Conservation (phyloP, 2,797 vertebrate species). For the Florisuga fusca region DNA sequence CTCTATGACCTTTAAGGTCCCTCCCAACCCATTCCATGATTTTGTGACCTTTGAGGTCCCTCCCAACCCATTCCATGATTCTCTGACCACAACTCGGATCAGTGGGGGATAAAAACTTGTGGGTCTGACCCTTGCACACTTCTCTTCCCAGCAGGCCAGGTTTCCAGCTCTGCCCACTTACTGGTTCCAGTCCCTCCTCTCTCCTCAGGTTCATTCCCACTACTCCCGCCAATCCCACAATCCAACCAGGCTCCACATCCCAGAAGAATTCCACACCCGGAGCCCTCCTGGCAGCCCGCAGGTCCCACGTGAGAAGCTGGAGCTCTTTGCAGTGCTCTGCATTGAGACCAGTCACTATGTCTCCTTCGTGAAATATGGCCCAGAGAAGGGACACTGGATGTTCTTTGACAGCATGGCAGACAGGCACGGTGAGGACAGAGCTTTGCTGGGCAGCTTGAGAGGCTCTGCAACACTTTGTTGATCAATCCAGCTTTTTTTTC, state of each 20-base stretch:
- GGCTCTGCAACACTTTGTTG: fast-evolving
- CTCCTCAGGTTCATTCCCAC: slow-evolving; percentile 85
- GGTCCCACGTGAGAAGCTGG: slow-evolving; percentile 83
- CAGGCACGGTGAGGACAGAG: slow-evolving; percentile 79
- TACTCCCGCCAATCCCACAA: slow-evolving; percentile 75
- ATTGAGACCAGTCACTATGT: slow-evolving; percentile 95
- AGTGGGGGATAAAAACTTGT: background rate
- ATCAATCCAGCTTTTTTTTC: background rate
- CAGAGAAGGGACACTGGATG: slow-evolving; percentile 84
- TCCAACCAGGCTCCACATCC: slow-evolving; percentile 62
- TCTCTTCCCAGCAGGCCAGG: background rate
- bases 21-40: too few species aligned
- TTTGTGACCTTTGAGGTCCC: too few species aligned
- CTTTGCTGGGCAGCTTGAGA: background rate
- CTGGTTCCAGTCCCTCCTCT: fast-evolving
- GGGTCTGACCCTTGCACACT: background rate
- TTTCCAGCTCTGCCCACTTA: background rate
- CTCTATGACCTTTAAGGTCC: too few species aligned
- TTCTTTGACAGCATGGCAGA: slow-evolving; percentile 97
- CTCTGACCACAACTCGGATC: background rate
- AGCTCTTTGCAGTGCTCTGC: slow-evolving; percentile 91
- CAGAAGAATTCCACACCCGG: slow-evolving; percentile 68
- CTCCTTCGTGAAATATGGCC: slow-evolving; percentile 90
- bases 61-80: too few species aligned
- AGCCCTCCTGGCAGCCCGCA: background rate